Evolutionary conservation across 2,113 vertebrate genomes (phyloP), one percentile per base, ranked within the genome.

Genomic region (Odontesthes bonariensis): DNA sequence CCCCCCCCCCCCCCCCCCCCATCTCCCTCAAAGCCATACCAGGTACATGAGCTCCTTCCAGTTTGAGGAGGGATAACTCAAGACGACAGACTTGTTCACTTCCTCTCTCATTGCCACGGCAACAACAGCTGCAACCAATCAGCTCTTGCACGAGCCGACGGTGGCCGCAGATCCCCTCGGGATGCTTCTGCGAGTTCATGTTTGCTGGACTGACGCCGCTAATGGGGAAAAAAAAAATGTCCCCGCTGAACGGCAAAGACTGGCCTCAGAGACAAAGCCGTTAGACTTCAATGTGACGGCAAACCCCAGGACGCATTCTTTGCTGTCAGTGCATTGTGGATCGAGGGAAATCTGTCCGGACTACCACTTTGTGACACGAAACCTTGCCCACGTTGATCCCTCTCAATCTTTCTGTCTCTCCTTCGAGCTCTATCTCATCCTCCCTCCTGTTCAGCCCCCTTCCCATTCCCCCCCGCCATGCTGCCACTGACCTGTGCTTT

Each of bases 291-390:
- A 54, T 10, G 60, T 62, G 17, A 22, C 8, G 60, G 81, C 57
- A 49, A 52, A 63, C 38, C 66, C 93, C 90, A 90, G 92, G 79
- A 92, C 92, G 93, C 95, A 90, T 94, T 94, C 95, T 96, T 96
- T 95, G 96, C 95, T 95, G 96, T 96, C 95, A 94, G 96, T 95
- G 96, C 95, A 93, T 95, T 93, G 96, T 95, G 96, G 96, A 95
- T 94, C 89, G 93, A 95, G 95, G 94, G 95, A 95, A 96, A 93
- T 90, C 93, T 90, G 93, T 92, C 88, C 89, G 84, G 95, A 95
- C 94, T 94, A 94, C 95, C 95, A 91, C 93, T 94, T 92, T 94
- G 95, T 94, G 94, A 86, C 80, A 79, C 75, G 42, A 42, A 79
- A 74, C 67, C 64, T 72, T 5, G 54, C 75, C 67, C 86, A 62